Base-by-base conservation (phyloP, 2,113 vertebrate species). In the Otus sunia region DNA sequence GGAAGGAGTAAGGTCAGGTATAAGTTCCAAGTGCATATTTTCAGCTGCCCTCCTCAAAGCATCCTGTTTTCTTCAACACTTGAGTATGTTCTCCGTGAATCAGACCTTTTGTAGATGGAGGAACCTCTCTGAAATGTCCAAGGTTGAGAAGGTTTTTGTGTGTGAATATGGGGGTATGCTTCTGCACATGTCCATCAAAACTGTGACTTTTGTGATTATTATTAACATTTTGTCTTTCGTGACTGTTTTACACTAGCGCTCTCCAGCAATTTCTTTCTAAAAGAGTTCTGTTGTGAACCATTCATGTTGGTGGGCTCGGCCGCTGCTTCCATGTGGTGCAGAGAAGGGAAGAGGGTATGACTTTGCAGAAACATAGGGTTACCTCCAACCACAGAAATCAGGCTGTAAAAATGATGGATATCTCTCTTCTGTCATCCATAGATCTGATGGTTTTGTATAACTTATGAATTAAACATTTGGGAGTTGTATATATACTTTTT, bases 391-490 rank as follows among this genome's bases (percentile, higher is more conserved):
- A 71, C 68, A 84, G 89, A 94, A 96, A 86, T 89, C 52, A n/a
- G 79, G 86, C 95, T 89, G 76, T 96, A 96, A 96, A 93, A 97
- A 92, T 95, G 92, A 94, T 95, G 49, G 92, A 91, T 94, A 49
- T 89, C 87, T 85, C 87, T 85, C 66, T 91, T 95, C 92, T 89
- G 91, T 90, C 91, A 85, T 91, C 94, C 74, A 68, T 43, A 92
- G 91, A 94, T 94, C 89, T 95, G 95, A 87, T 77, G 69, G 86
- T 80, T 89, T 89, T 94, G 92, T 96, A 15, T 92, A 95, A 94
- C 89, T 95, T 91, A 95, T 88, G 86, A 96, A 96, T 96, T 94
- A 97, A 96, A 90, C 88, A 95, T 97, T 90, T 93, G 71, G 60
- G 77, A 89, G 91, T 93, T 89, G 56, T 87, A 64, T 85, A 75